Base-by-base conservation (phyloP, 1,140 invertebrate species). In the Phocides pigmalion region DNA sequence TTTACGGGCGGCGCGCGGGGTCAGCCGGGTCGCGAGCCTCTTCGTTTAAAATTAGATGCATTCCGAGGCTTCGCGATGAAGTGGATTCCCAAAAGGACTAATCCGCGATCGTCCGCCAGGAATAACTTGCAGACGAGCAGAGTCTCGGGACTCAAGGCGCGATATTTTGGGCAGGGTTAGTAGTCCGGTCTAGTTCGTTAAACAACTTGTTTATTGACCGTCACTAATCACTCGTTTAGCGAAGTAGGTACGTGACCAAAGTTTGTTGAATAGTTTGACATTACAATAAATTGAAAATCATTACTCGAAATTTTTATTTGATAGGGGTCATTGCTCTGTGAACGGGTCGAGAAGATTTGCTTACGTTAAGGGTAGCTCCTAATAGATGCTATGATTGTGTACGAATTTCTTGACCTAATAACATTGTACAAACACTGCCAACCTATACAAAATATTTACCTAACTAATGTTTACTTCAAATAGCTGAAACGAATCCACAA, bases 11-110 rank as follows among this genome's bases (percentile, higher is more conserved):
- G 71, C 75, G 78, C 78, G 84, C 81, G 84, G 84, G 88, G 88
- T 90, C 88, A 90, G 79, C 71, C 72, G 71, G 86, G 88, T 89
- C 84, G 86, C 84, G 81, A 90, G 88, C 82, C 83, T 88, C 87
- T 84, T 87, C 84, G 82, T 84, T 87, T 89, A 90, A 90, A 89
- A 89, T 89, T 90, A 90, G 87, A 90, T 89, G 85, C 88, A 90
- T 90, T 83, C 88, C 85, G 70, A 89, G 81, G 77, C 84, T 88
- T 89, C 64, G 76, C 72, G 70, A 82, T 76, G 79, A 74, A 77
- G 74, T 74, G 70, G 61, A 71, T 81, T 68, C 73, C 72, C 62
- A 82, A 81, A 78, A 77, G 77, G 79, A 82, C 78, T 75, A 82
- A 83, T 81, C 67, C 66, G 81, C 74, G 62, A 64, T 76, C 64